phyloP scores from a whole-genome alignment of 2,888 invertebrate genomes.

The Apamea anceps region DNA sequence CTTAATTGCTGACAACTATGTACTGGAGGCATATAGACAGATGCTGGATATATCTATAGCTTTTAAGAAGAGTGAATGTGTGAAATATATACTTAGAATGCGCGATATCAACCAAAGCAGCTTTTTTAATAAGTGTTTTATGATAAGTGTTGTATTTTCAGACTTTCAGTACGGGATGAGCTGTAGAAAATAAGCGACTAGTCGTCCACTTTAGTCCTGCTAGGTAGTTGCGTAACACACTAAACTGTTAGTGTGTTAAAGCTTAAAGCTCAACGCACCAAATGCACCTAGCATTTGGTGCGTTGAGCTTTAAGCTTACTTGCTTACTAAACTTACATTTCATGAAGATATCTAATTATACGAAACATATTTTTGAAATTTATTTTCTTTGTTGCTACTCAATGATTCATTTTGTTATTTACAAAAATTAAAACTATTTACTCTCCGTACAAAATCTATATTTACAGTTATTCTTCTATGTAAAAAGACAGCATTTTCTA shows the following conservation, averaged over 20 bases:
- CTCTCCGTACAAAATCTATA: background rate
- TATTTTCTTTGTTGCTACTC: background rate
- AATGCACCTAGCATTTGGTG: too few species aligned
- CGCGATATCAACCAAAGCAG: background rate
- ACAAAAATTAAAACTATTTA: background rate
- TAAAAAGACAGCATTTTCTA: conserved; percentile 2
- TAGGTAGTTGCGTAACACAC: too few species aligned
- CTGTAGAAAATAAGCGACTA: too few species aligned
- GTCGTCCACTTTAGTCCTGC: too few species aligned
- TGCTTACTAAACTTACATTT: background rate
- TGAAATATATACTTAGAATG: background rate
- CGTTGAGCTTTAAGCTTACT: background rate
- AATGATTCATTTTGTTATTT: background rate
- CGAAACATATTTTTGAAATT: background rate
- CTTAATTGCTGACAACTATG: conserved; percentile 67
- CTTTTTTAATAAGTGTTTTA: background rate
- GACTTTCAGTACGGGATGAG: background rate
- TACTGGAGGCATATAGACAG: conserved; percentile 38
- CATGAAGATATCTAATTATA: background rate
- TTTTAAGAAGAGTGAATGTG: background rate
- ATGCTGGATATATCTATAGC: background rate
- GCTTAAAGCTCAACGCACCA: too few species aligned
- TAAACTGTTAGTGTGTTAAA: too few species aligned
- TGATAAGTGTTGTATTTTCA: background rate
- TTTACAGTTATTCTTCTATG: background rate